Evolutionary conservation across 2,113 vertebrate species (phyloP).

Genomic region (Tonatia bakeri): DNA sequence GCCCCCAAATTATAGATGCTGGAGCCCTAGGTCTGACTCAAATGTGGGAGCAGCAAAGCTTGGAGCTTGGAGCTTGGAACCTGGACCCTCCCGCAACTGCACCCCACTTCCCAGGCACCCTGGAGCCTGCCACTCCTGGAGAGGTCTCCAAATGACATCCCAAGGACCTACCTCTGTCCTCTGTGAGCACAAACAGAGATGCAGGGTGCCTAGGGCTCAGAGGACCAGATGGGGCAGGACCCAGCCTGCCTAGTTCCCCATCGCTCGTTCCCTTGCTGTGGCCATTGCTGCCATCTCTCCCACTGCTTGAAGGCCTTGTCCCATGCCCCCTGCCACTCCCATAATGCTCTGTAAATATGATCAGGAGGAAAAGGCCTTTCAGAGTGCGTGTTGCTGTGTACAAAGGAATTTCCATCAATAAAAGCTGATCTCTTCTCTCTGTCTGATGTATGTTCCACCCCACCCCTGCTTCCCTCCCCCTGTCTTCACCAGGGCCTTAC

Average conservation of each 20-base stretch:
- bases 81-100: neutral
- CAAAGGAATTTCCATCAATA: conserved; percentile 77
- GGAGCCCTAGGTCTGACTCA: conserved; percentile 59
- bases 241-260: conserved; percentile 38
- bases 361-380: conserved; percentile 68
- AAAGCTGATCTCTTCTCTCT: conserved; percentile 72
- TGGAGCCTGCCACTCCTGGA: conserved; percentile 67
- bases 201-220: conserved; percentile 69
- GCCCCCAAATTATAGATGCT: conserved; percentile 46
- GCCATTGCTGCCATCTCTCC: conserved; percentile 60
- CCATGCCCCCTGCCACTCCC: conserved; percentile 24
- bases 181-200: conserved; percentile 74
- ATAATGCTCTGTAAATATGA: conserved; percentile 69
- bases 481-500: conserved; percentile 24
- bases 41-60: conserved; percentile 58
- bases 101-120: conserved; percentile 66
- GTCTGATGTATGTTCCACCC: conserved; percentile 72
- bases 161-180: conserved; percentile 74
- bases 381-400: conserved; percentile 68
- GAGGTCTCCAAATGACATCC: conserved; percentile 70
- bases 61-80: conserved; percentile 65
- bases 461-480: conserved; percentile 18
- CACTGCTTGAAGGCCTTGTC: conserved; percentile 56
- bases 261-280: conserved; percentile 45
- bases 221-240: conserved; percentile 55